These are phyloP conservation scores for Cheilosia urbana DNA, from an alignment of 2,888 invertebrate genomes.

Conservation along the genomic window DNA sequence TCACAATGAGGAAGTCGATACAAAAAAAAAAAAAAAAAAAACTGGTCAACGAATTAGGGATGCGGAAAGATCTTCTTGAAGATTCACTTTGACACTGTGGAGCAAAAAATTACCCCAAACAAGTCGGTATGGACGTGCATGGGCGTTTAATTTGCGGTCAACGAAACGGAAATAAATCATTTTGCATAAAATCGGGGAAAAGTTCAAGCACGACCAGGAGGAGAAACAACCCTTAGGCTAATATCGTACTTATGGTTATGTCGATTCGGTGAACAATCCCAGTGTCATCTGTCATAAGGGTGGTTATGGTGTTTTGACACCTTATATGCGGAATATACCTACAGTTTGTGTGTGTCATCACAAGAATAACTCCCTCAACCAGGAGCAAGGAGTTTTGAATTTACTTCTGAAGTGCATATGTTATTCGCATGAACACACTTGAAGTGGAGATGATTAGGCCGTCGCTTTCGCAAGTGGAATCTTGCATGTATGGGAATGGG, in stretches of 20 bases:
- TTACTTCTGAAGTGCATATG: slow-evolving; percentile 49
- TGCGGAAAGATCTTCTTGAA: slow-evolving; percentile 56
- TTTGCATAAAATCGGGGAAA: slow-evolving; percentile 64
- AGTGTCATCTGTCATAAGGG: slow-evolving; percentile 35
- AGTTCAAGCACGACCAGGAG: slow-evolving; percentile 62
- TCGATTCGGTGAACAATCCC: slow-evolving; percentile 39
- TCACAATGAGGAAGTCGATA: not conserved
- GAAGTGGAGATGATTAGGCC: slow-evolving; percentile 67
- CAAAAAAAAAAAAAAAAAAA: not conserved
- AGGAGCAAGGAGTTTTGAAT: slow-evolving; percentile 46
- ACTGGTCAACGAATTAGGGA: slow-evolving; percentile 41
- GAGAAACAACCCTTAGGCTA: slow-evolving; percentile 59
- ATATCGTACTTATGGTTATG: slow-evolving; percentile 57
- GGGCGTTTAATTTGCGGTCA: slow-evolving; percentile 74
- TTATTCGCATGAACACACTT: slow-evolving; percentile 69
- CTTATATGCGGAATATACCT: slow-evolving; percentile 10
- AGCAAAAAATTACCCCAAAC: slow-evolving; percentile 69
- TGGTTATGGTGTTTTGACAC: slow-evolving; percentile 52
- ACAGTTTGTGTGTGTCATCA: not conserved
- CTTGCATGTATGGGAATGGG: not conserved
- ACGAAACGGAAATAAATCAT: slow-evolving; percentile 73
- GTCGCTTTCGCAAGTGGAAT: slow-evolving; percentile 28
- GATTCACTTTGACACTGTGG: slow-evolving; percentile 22
- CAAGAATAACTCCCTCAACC: slow-evolving; percentile 3
- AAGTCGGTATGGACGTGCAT: slow-evolving; percentile 64